Conservation (phyloP, 35 echinoderm and acorn worm genomes). For the Hemicentrotus pulcherrimus region DNA sequence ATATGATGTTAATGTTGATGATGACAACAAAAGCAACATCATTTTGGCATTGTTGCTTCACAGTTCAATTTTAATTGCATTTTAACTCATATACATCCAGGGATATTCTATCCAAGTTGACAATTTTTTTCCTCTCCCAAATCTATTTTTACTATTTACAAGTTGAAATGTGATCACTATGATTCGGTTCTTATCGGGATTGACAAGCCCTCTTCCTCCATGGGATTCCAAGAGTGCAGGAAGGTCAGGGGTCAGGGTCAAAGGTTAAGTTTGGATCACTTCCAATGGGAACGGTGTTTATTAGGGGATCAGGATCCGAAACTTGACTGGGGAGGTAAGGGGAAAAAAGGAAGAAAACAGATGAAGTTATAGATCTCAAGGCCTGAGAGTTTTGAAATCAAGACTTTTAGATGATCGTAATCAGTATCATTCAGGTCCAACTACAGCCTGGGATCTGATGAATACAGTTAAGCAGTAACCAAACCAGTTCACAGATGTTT, state of each 20-base stretch:
- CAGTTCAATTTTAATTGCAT: background rate
- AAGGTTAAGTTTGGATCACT: background rate
- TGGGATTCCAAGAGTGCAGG: background rate
- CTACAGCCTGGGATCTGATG: background rate
- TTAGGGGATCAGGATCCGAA: conserved; percentile 1
- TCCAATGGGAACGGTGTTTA: background rate
- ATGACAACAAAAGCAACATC: too few species aligned
- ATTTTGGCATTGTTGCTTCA: background rate
- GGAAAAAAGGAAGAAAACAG: background rate
- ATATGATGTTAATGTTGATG: too few species aligned
- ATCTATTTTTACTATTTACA: conserved; percentile 19
- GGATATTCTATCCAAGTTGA: background rate
- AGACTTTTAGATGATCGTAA: background rate
- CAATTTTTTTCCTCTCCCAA: background rate
- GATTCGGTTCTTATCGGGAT: background rate
- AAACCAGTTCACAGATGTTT: background rate
- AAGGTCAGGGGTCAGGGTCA: background rate
- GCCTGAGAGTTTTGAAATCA: background rate
- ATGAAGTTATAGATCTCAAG: background rate
- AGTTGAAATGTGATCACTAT: background rate
- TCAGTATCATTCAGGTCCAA: background rate
- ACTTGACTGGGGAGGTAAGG: background rate
- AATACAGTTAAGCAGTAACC: background rate
- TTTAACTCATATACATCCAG: background rate
- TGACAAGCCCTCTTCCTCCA: background rate